phyloP scores from a whole-genome alignment of 2,888 invertebrate species.

The Heliconius cydno region DNA sequence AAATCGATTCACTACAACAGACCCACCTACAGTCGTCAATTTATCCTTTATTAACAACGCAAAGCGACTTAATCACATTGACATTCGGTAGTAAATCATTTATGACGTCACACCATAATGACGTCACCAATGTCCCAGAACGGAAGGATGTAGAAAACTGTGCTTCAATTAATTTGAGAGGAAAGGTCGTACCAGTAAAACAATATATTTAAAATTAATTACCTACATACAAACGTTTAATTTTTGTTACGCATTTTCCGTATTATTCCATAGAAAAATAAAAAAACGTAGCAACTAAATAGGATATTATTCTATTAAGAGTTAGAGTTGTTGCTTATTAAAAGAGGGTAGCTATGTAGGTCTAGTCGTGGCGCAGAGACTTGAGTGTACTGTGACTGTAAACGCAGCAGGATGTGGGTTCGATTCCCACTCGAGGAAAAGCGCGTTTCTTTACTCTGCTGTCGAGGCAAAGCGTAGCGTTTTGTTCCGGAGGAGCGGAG shows the following conservation, averaged over 20 bases:
- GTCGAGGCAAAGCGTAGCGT: background rate
- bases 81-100: slow-evolving; percentile 2
- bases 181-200: background rate
- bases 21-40: slow-evolving; percentile 11
- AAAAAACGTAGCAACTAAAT: no score
- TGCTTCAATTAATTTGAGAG: slow-evolving; percentile 3
- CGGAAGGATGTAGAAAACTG: slow-evolving; percentile 9
- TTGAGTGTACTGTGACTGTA: no score
- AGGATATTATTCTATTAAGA: background rate
- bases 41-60: background rate
- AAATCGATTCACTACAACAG: no score
- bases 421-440: background rate
- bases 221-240: background rate
- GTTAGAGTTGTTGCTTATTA: no score
- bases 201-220: background rate
- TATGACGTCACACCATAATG: slow-evolving; percentile 9
- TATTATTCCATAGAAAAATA: background rate
- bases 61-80: slow-evolving; percentile 7
- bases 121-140: slow-evolving; percentile 8
- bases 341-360: background rate
- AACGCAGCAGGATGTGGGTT: background rate
- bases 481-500: background rate
- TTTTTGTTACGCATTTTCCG: background rate
- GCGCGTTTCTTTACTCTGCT: background rate
- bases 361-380: background rate